Conservation (phyloP, 2,888 invertebrate species). For the Tipula helvola region DNA sequence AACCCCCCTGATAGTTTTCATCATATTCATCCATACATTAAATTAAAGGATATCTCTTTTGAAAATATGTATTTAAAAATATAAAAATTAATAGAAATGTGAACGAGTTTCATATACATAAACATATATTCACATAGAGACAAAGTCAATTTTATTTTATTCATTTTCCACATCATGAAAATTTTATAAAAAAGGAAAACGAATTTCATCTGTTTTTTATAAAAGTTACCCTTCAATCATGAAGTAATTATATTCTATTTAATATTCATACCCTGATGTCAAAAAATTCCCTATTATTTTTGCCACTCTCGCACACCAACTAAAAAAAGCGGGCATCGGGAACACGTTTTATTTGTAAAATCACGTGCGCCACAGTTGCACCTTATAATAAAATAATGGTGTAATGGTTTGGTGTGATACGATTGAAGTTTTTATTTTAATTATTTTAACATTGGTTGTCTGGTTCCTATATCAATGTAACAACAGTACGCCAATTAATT, state of each 20-base stretch:
- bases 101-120: too few relatives aligned
- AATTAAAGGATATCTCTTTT: background rate
- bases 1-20: background rate
- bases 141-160: background rate
- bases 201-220: background rate
- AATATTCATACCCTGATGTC: background rate
- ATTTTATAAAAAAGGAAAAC: background rate
- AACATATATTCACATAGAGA: background rate
- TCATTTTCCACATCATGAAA: background rate
- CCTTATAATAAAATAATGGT: background rate
- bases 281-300: background rate
- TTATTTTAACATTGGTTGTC: background rate
- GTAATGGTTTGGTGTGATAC: background rate
- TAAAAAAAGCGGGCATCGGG: background rate
- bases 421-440: background rate
- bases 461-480: background rate
- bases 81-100: background rate
- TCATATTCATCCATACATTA: background rate
- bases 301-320: background rate
- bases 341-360: constrained; percentile 4
- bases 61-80: background rate
- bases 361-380: background rate
- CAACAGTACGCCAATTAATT: background rate
- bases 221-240: background rate
- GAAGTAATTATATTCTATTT: background rate